Evolutionary conservation across 2,113 vertebrate species (phyloP).

Genomic region (Bujurquina vittata): DNA sequence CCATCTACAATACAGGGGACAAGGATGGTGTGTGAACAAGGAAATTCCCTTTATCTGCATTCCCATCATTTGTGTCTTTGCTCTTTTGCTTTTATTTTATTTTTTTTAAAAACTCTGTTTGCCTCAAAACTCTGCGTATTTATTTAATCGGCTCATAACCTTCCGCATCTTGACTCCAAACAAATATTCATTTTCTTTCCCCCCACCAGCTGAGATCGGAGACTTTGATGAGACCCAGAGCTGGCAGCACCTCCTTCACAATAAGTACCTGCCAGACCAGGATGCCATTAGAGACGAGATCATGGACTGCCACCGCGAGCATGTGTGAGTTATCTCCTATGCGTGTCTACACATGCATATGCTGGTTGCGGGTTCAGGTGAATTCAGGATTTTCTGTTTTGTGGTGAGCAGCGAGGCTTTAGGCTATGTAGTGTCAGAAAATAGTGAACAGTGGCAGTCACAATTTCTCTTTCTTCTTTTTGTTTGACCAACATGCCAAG

Average conservation of each 20-base stretch:
- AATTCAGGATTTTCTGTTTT: neutral
- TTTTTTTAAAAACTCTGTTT: neutral
- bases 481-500: too few species aligned
- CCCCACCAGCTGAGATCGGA: constrained; percentile 89
- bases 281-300: constrained; percentile 93
- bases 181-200: constrained; percentile 6
- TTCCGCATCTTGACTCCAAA: neutral
- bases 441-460: neutral
- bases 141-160: neutral
- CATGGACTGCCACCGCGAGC: constrained; percentile 79
- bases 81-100: neutral
- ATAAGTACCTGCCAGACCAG: constrained; percentile 94
- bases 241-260: constrained; percentile 93
- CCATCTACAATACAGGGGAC: neutral
- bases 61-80: neutral
- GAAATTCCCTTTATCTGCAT: neutral
- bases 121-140: neutral
- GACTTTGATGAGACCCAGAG: constrained; percentile 93
- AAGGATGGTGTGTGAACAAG: neutral
- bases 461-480: too few species aligned
- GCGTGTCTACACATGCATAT: neutral
- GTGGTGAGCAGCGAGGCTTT: neutral
- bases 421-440: neutral
- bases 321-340: constrained; percentile 63
- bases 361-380: neutral